Conservation (phyloP, 30 jellyfish, hydroid and myxozoan species). For the Phacellophora camtschatica region DNA sequence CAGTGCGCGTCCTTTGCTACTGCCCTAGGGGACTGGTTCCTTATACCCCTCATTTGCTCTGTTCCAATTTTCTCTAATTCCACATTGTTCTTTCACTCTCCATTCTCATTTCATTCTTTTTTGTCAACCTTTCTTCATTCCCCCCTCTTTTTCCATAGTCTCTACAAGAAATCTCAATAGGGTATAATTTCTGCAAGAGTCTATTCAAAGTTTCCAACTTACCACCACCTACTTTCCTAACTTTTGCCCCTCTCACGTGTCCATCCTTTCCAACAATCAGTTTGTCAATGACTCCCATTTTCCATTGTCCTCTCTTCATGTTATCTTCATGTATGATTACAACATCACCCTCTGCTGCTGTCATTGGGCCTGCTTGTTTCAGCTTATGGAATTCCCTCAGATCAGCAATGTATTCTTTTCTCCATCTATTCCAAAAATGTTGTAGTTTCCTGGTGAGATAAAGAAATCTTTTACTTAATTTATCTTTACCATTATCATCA, state of each 20-base stretch:
- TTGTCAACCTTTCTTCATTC: neutral
- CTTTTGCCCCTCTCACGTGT: slow-evolving; percentile 13
- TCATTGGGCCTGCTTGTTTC: neutral
- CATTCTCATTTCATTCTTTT: neutral
- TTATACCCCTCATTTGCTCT: neutral
- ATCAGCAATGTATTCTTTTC: slow-evolving; percentile 3
- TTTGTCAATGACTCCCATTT: slow-evolving; percentile 4
- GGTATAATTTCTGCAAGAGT: slow-evolving; percentile 22
- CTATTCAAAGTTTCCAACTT: slow-evolving; percentile 14
- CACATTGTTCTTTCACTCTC: neutral
- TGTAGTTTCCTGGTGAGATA: slow-evolving; percentile 16
- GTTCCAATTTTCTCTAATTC: slow-evolving; percentile 9
- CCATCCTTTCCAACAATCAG: slow-evolving; percentile 31
- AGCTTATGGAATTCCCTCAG: slow-evolving; percentile 28
- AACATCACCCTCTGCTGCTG: neutral
- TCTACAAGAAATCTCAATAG: neutral
- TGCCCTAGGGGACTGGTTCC: slow-evolving; percentile 23
- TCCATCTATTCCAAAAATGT: slow-evolving; percentile 41
- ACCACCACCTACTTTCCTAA: slow-evolving; percentile 25
- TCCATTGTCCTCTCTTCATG: slow-evolving; percentile 17
- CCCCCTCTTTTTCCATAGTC: slow-evolving; percentile 9
- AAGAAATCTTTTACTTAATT: slow-evolving; percentile 20
- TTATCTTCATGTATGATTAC: neutral
- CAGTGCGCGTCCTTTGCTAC: slow-evolving; percentile 65
- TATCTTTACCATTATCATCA: slow-evolving; percentile 7